Conservation (phyloP, 2,113 vertebrate species). For the Pterocles burchelli region DNA sequence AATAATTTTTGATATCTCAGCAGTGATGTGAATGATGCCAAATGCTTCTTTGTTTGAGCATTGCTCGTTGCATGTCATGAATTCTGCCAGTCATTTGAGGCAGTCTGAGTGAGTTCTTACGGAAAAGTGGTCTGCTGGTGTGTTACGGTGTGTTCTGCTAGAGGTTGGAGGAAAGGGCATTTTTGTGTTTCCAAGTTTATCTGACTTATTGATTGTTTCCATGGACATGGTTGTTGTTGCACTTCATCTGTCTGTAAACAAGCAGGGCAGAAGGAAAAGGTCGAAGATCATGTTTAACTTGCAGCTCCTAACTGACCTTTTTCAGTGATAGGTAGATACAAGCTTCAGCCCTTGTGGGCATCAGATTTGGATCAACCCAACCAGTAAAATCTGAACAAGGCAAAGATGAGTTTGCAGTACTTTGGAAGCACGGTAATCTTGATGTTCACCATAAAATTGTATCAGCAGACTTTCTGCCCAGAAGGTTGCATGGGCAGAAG, state of each 20-base stretch:
- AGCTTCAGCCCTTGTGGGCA: background rate
- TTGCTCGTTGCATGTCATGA: background rate
- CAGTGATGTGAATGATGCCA: background rate
- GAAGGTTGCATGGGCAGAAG: background rate
- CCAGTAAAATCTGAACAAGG: background rate
- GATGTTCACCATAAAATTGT: background rate
- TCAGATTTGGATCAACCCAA: background rate
- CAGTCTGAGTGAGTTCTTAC: background rate
- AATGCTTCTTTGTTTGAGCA: background rate
- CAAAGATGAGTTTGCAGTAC: background rate
- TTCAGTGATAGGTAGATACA: background rate
- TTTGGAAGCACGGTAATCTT: background rate
- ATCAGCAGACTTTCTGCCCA: background rate
- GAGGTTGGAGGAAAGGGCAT: background rate
- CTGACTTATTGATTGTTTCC: slow-evolving; percentile 4
- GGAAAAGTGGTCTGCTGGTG: background rate
- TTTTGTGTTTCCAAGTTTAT: background rate
- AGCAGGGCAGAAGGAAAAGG: background rate
- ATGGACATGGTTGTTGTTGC: background rate
- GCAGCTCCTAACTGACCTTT: background rate
- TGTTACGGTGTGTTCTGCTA: background rate
- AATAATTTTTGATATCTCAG: slow-evolving; percentile 31
- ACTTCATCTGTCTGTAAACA: background rate
- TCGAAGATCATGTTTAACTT: background rate
- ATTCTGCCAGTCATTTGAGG: background rate